Conservation (phyloP, 2,113 vertebrate genomes). For the Paramormyrops kingsleyae region DNA sequence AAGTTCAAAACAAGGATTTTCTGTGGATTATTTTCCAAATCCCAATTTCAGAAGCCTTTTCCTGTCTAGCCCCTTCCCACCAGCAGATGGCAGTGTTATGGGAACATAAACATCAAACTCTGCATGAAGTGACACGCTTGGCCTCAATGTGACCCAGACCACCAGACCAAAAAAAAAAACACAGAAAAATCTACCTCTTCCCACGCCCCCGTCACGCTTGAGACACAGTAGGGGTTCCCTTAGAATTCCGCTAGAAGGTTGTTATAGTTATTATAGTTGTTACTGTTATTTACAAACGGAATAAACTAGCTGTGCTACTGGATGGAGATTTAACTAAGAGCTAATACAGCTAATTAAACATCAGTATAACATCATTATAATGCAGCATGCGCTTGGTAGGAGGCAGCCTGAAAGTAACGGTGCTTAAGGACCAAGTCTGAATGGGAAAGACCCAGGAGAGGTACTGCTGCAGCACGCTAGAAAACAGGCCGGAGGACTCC, state of each 20-base stretch:
- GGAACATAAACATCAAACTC: background rate
- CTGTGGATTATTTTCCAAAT: background rate
- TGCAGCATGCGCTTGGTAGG: background rate
- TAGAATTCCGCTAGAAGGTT: background rate
- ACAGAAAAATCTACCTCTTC: background rate
- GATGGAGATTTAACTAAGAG: background rate
- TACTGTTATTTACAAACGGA: background rate
- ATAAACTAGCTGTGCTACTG: background rate
- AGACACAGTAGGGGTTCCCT: background rate
- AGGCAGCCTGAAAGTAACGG: background rate
- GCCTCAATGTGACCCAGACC: background rate
- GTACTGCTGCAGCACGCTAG: background rate
- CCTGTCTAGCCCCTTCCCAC: background rate
- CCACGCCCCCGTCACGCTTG: background rate
- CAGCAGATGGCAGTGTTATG: conserved; percentile 12
- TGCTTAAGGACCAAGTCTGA: background rate
- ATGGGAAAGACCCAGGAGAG: background rate
- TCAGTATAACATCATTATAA: background rate
- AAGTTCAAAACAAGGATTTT: background rate
- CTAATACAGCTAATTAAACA: background rate
- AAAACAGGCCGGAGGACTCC: background rate
- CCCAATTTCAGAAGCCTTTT: background rate
- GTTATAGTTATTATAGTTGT: too few relatives aligned
- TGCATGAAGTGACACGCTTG: background rate
- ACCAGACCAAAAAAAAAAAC: background rate